Conservation (phyloP, 2,888 invertebrate species). For the Drosophila mimica region DNA sequence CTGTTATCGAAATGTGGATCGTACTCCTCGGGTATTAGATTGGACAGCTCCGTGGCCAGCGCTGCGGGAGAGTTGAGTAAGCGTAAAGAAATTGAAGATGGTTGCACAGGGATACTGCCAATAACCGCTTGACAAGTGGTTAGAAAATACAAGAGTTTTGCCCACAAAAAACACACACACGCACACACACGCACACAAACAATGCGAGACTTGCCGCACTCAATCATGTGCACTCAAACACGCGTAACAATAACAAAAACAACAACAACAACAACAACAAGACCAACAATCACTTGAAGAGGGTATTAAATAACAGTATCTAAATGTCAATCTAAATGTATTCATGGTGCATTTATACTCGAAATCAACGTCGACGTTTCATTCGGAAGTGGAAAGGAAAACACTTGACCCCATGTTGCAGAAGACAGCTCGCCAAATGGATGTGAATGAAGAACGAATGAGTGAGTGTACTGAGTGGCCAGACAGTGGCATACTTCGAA, state of each 20-base stretch:
- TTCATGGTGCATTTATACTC: slow-evolving; percentile 74
- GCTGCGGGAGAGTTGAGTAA: slow-evolving; percentile 33
- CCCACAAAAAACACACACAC: slow-evolving; percentile 8
- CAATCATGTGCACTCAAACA: slow-evolving; percentile 44
- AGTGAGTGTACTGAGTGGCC: slow-evolving; percentile 28
- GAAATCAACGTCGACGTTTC: slow-evolving; percentile 30
- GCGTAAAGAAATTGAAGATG: neutral
- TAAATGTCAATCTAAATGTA: slow-evolving; percentile 76
- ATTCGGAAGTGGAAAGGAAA: slow-evolving; percentile 19
- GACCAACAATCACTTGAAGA: slow-evolving; percentile 42
- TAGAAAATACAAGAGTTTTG: slow-evolving; percentile 17
- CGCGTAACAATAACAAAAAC: neutral
- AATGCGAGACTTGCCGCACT: slow-evolving; percentile 35
- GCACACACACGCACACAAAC: neutral
- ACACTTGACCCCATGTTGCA: slow-evolving; percentile 37
- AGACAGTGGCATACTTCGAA: slow-evolving; percentile 1
- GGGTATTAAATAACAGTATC: slow-evolving; percentile 74
- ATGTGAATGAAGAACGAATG: slow-evolving; percentile 39
- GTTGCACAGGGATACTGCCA: slow-evolving; percentile 26
- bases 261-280: slow-evolving; percentile 13
- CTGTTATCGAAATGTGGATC: slow-evolving; percentile 94
- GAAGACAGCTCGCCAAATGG: slow-evolving; percentile 50
- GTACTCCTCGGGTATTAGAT: slow-evolving; percentile 76
- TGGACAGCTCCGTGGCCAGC: slow-evolving; percentile 74
- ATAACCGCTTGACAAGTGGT: slow-evolving; percentile 46